Conservation (phyloP, 1,140 invertebrate genomes). For the Tetramorium parvispinum region DNA sequence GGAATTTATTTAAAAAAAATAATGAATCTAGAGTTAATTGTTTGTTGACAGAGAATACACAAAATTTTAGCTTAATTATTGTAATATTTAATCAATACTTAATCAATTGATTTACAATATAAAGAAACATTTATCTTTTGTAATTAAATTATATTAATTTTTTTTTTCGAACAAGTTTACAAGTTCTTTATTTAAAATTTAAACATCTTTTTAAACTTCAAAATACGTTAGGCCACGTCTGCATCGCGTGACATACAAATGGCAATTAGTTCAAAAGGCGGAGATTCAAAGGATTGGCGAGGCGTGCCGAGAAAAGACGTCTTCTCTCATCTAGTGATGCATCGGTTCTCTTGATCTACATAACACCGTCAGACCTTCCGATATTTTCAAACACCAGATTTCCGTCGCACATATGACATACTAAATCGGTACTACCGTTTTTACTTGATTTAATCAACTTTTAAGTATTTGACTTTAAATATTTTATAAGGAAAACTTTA, state of each 20-base stretch:
- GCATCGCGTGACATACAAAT: neutral
- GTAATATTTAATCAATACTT: neutral
- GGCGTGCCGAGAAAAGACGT: slow-evolving; percentile 75
- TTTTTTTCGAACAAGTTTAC: neutral
- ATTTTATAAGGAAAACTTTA: neutral
- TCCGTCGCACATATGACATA: slow-evolving; percentile 26
- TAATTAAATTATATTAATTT: neutral
- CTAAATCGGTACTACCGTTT: neutral
- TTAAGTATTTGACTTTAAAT: neutral
- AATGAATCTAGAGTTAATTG: neutral
- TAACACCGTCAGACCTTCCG: slow-evolving; percentile 45
- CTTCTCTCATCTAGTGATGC: slow-evolving; percentile 59
- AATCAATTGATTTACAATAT: neutral
- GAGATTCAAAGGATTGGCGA: slow-evolving; percentile 80
- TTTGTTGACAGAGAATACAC: neutral
- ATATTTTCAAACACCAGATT: slow-evolving; percentile 61
- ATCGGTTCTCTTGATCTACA: slow-evolving; percentile 76
- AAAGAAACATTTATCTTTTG: neutral
- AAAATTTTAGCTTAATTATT: neutral
- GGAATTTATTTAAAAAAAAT: neutral
- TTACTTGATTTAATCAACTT: neutral
- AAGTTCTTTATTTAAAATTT: neutral
- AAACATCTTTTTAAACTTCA: neutral
- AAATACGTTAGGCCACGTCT: neutral
- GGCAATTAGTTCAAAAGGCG: slow-evolving; percentile 80